Evolutionary conservation across 1,140 invertebrate species (phyloP).

Genomic region (Drosophila bocqueti): DNA sequence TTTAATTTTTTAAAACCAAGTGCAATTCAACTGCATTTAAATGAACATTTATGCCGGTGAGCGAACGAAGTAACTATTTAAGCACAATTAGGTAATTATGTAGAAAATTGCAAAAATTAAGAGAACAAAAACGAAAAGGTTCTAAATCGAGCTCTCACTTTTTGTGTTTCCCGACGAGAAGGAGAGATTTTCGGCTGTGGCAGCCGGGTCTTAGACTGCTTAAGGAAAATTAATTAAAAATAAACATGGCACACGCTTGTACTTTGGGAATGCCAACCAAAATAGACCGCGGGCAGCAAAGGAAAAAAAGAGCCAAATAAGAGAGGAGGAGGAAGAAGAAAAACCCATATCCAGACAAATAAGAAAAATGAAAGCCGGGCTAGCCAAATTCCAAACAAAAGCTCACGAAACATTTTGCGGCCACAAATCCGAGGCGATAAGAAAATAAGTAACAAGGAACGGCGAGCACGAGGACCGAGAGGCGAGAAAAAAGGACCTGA

Average conservation of each 20-base stretch:
- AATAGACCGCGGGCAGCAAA: constrained; percentile 69
- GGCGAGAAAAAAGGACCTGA: constrained; percentile 24
- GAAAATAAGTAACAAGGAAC: constrained; percentile 72
- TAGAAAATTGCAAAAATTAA: constrained; percentile 82
- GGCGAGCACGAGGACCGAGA: constrained; percentile 21
- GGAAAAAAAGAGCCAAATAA: constrained; percentile 9
- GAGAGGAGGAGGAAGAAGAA: constrained; percentile 25
- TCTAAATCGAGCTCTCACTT: constrained; percentile 21
- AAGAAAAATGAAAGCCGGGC: constrained; percentile 73
- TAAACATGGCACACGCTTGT: constrained; percentile 83
- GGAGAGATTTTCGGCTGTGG: constrained; percentile 26
- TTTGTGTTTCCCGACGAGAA: constrained; percentile 1
- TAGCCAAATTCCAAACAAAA: constrained; percentile 79
- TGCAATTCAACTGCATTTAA: constrained; percentile 19
- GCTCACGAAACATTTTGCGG: constrained; percentile 78
- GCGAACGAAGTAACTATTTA: constrained; percentile 3
- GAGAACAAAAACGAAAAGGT: constrained; percentile 33
- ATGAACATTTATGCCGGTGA: constrained; percentile 69
- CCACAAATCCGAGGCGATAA: constrained; percentile 82
- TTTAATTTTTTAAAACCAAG: not conserved
- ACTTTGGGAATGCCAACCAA: constrained; percentile 74
- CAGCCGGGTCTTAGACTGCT: constrained; percentile 66
- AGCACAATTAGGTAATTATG: constrained; percentile 73
- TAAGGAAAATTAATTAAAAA: constrained; percentile 84
- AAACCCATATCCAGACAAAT: constrained; percentile 72